Percentiles rank a stretch among this genome's conserved stretches.
Conservation (phyloP, 2,797 vertebrate genomes). For the Emys orbicularis region DNA sequence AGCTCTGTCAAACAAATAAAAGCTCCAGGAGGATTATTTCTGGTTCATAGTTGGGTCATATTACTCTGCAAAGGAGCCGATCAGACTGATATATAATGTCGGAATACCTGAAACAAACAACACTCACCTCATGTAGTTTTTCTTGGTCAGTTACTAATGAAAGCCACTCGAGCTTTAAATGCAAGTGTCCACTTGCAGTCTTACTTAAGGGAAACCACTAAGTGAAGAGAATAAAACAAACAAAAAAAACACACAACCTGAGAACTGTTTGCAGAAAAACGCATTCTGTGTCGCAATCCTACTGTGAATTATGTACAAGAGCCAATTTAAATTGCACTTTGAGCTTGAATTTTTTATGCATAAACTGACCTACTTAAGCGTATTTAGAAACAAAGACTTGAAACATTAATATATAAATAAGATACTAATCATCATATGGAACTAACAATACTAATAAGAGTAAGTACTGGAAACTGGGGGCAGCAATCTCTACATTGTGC, state of each 20-base stretch:
- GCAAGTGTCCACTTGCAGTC: constrained; percentile 84
- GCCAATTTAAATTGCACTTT: background rate
- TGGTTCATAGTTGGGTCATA: background rate
- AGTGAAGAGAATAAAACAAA: constrained; percentile 8
- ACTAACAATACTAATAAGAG: background rate
- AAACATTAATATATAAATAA: background rate
- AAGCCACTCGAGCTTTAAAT: constrained; percentile 93
- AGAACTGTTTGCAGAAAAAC: background rate
- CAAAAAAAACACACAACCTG: background rate
- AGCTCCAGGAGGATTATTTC: background rate
- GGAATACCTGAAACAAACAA: background rate
- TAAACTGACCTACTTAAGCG: background rate
- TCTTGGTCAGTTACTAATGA: constrained; percentile 84
- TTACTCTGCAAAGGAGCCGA: no score
- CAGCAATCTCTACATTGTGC: background rate
- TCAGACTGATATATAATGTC: background rate
- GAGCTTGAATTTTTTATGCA: background rate
- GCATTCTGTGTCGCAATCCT: background rate
- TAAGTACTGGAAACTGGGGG: background rate
- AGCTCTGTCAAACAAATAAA: constrained; percentile 23
- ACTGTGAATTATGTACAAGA: rapidly evolving
- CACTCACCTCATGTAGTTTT: constrained; percentile 85
- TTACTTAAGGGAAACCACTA: constrained; percentile 93
- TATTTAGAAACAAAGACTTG: background rate
- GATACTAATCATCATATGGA: background rate